These are phyloP conservation scores for Galaxea fascicularis DNA, from an alignment of 92 coral and sea anemone genomes.

Conservation along the genomic window DNA sequence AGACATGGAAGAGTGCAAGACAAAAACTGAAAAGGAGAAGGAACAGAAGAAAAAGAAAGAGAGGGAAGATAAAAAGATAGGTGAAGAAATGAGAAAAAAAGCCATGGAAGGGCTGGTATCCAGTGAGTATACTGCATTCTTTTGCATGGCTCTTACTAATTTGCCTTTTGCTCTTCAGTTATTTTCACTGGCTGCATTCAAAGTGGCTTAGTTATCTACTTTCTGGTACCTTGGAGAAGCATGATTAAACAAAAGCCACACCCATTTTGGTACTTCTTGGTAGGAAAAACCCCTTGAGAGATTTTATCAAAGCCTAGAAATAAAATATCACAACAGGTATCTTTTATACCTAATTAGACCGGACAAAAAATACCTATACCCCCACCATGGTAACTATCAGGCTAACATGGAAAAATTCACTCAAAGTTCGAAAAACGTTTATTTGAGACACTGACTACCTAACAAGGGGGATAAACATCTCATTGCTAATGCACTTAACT, in stretches of 20 bases:
- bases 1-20: constrained; percentile 25
- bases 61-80: constrained; percentile 30
- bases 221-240: constrained; percentile 21
- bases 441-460: constrained; percentile 16
- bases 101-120: constrained; percentile 37
- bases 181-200: constrained; percentile 5
- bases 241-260: constrained; percentile 14
- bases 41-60: constrained; percentile 29
- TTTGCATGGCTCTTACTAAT: constrained; percentile 15
- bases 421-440: constrained; percentile 10
- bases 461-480: constrained; percentile 20
- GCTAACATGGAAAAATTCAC: constrained; percentile 8
- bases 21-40: constrained; percentile 30
- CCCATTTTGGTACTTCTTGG: constrained; percentile 19
- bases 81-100: constrained; percentile 28
- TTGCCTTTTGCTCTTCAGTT: constrained; percentile 6
- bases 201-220: constrained; percentile 13
- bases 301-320: constrained; percentile 15
- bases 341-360: constrained; percentile 17
- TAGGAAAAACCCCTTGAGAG: constrained; percentile 19
- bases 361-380: constrained; percentile 1
- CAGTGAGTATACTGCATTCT: constrained; percentile 16
- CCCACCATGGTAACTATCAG: constrained; percentile 14
- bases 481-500: constrained; percentile 17
- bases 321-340: constrained; percentile 15